Percentiles rank a stretch among this genome's conserved stretches.
Conservation (phyloP, 2,797 vertebrate genomes). For the Lophius americanus region DNA sequence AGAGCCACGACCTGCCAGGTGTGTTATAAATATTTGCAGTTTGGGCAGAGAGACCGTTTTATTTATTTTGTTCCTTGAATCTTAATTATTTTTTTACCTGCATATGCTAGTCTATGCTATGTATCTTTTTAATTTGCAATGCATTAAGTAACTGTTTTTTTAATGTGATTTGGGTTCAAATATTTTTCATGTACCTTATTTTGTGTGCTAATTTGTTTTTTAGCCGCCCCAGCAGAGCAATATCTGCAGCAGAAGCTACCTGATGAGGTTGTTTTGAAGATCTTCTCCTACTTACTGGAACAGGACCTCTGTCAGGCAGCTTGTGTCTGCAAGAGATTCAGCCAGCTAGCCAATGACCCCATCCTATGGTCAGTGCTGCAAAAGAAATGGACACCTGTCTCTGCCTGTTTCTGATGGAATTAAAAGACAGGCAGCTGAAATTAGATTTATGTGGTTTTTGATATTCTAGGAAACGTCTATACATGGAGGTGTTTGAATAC, state of each 20-base stretch:
- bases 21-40: constrained; percentile 72
- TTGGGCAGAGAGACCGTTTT: constrained; percentile 43
- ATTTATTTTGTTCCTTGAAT: constrained; percentile 16
- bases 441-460: constrained; percentile 8
- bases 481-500: constrained; percentile 99
- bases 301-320: constrained; percentile 99
- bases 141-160: constrained; percentile 26
- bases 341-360: constrained; percentile 98
- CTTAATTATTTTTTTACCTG: not conserved
- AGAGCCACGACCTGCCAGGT: constrained; percentile 98
- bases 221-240: constrained; percentile 97
- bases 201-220: constrained; percentile 45
- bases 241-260: constrained; percentile 99
- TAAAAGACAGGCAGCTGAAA: not conserved
- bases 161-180: constrained; percentile 20
- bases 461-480: constrained; percentile 92
- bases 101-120: not conserved
- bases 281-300: constrained; percentile 98
- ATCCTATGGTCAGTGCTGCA: constrained; percentile 92
- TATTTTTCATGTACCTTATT: constrained; percentile 20
- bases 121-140: constrained; percentile 30
- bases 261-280: constrained; percentile 99
- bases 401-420: not conserved
- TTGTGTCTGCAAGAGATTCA: constrained; percentile 99
- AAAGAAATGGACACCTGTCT: not conserved